Conservation (phyloP, 2,113 vertebrate species). For the Erythrolamprus reginae region DNA sequence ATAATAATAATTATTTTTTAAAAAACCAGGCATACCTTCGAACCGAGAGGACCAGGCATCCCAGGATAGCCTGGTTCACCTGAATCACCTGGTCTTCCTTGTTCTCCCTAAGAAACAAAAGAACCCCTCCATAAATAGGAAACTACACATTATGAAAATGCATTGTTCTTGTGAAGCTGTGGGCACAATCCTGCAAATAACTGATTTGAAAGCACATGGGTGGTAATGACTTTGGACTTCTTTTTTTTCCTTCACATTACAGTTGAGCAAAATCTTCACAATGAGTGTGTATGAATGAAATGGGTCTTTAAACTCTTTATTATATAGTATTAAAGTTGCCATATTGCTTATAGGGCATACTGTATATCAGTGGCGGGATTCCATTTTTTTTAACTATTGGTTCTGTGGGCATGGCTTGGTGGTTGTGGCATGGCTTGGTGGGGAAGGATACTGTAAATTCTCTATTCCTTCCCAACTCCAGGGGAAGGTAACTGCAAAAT, state of each 20-base stretch:
- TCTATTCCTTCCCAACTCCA: too few species aligned
- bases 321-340: background rate
- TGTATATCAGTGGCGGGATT: background rate
- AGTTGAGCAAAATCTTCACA: background rate
- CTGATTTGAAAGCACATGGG: background rate
- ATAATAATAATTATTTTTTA: background rate
- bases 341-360: background rate
- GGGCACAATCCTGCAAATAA: background rate
- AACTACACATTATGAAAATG: background rate
- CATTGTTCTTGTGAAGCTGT: background rate
- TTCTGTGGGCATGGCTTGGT: too few species aligned
- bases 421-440: too few species aligned
- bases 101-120: conserved; percentile 75
- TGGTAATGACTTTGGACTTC: background rate
- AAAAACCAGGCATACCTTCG: conserved; percentile 70
- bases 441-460: too few species aligned
- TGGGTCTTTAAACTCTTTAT: background rate
- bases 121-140: conserved; percentile 15
- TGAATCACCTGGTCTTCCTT: conserved; percentile 72
- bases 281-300: background rate
- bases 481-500: too few species aligned
- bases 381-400: too few species aligned
- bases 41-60: conserved; percentile 79
- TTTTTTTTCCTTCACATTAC: background rate
- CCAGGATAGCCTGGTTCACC: conserved; percentile 87